Base-by-base conservation (phyloP, 2,888 invertebrate genomes). In the Chaetogeoica ovagalla region DNA sequence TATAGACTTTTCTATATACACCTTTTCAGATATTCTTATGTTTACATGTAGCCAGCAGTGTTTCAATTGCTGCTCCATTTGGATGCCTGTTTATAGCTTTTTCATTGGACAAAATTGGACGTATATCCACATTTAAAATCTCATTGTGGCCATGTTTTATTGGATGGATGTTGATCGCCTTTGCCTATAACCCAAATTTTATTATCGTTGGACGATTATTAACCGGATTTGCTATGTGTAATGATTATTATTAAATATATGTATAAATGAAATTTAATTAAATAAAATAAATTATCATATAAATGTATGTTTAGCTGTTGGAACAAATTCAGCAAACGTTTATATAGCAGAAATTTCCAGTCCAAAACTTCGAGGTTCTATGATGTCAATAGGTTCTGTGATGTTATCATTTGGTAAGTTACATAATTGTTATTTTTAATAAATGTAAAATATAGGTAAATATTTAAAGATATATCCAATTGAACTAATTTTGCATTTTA, bases 271-370 rank as follows among this genome's bases (percentile, higher is more conserved):
- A 23, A 57, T 68, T 30, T 48, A 39, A 55, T 48, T 13, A 3
- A 48, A 9, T 15, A 48, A 48, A 48, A 48, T 30, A 48, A 48
- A 48, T 48, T 48, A 48, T 11, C 48, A 1, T 48, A 55, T 17
- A 43, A 59, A 21, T 63, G 17, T 65, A 43, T 15, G 84, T 85
- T 79, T 82, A 85, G 89, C 89, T 11, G 85, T 89, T 84, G 89
- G 89, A 17, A 88, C 89, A 1, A 89, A 89, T 82, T 89, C 90
- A 15, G 89, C 89, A 1, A 88, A 89, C 68, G 90, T 90, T 52
- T 90, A 90, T 84, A 89, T 90, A 79, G 90, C 90, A 9, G 90
- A 90, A 85, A 88, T 90, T 1, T 89, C 89, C 0, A 86, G 89
- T 66, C 89, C 89, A 1, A 89, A 90, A 83, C 86, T 90, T 82